Percentiles rank a stretch among this genome's conserved stretches.
Conservation (phyloP, 2,888 invertebrate genomes). For the Tortricodes alternella region DNA sequence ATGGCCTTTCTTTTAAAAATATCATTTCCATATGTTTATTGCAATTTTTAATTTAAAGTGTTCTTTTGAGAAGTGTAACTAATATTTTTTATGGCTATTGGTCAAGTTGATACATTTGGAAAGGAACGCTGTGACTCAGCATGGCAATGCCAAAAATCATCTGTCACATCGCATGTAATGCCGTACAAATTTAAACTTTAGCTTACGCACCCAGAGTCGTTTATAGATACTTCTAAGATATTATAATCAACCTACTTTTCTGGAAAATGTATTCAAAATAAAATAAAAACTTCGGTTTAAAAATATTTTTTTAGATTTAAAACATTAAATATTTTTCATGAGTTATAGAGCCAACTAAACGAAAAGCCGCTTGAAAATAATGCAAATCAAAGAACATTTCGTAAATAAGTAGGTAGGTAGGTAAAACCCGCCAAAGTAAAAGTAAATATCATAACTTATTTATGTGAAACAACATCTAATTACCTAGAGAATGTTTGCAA, state of each 20-base stretch:
- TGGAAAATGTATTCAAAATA: too few species aligned
- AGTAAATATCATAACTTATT: slow-evolving; percentile 12
- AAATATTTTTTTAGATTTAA: too few species aligned
- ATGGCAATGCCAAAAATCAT: slow-evolving; percentile 44
- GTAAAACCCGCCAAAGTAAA: neutral
- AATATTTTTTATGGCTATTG: neutral
- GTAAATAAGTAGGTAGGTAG: too few species aligned
- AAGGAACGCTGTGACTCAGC: slow-evolving; percentile 34
- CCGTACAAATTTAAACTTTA: slow-evolving; percentile 31
- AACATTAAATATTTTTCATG: too few species aligned
- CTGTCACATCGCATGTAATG: slow-evolving; percentile 36
- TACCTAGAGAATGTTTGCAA: slow-evolving; percentile 12
- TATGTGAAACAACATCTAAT: neutral
- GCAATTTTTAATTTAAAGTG: too few species aligned
- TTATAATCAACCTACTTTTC: neutral
- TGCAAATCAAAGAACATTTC: too few species aligned
- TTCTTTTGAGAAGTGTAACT: neutral
- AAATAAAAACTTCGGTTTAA: too few species aligned
- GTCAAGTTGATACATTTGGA: neutral
- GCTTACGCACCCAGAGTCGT: neutral
- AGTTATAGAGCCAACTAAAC: too few species aligned
- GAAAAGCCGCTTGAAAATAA: too few species aligned
- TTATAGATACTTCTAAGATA: neutral
- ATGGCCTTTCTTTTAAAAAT: too few species aligned
- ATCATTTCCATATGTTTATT: too few species aligned